A percentile compares a stretch with the other conserved stretches of the same genome.
phyloP scores from a whole-genome alignment of 2,797 vertebrate genomes.

The Spatula versicolor region DNA sequence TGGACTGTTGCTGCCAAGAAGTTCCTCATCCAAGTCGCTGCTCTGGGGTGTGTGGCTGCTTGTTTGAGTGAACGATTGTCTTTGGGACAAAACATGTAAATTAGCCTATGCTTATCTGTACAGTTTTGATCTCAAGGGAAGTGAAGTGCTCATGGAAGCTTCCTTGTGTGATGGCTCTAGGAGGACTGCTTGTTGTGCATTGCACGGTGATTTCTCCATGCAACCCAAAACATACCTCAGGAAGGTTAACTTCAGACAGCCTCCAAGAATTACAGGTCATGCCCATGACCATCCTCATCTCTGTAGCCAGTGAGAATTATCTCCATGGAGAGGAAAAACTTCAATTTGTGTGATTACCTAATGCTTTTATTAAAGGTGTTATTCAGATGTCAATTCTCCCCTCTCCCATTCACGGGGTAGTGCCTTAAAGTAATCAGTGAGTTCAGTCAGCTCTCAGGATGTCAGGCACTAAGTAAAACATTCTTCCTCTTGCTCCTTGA shows the following conservation, averaged over 20 bases:
- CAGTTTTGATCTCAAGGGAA: neutral
- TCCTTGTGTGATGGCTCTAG: neutral
- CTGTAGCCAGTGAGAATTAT: neutral
- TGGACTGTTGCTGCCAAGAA: neutral
- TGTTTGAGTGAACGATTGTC: neutral
- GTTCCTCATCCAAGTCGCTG: neutral
- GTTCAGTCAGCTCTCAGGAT: neutral
- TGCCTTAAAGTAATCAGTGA: neutral
- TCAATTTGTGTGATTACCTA: neutral
- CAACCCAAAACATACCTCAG: neutral
- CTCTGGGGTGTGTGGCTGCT: neutral
- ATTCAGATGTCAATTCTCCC: neutral
- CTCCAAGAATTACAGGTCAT: neutral
- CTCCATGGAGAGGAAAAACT: neutral
- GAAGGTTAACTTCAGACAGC: neutral
- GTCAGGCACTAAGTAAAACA: neutral
- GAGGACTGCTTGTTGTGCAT: neutral
- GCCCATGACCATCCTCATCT: neutral
- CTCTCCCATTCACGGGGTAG: fast-evolving
- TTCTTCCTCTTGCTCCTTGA: neutral
- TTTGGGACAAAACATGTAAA: neutral
- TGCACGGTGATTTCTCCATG: neutral
- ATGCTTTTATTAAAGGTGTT: neutral
- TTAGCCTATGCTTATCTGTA: neutral
- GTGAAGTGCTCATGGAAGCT: neutral